A percentile compares a stretch with the other conserved stretches of the same genome.
Conservation (phyloP, 2,113 vertebrate species). For the Passer montanus region DNA sequence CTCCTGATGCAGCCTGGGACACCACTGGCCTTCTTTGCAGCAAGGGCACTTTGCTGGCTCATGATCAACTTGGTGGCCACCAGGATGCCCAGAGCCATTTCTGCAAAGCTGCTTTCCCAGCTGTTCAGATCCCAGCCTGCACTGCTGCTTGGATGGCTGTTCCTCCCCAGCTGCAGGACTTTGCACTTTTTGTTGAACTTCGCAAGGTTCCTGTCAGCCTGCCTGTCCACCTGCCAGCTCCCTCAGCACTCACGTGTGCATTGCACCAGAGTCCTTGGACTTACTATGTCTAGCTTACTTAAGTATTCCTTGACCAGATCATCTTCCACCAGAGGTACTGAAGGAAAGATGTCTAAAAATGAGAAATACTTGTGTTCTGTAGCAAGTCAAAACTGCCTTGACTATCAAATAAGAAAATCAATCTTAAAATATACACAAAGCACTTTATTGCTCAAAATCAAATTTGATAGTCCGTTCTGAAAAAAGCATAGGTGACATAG, state of each 20-base stretch:
- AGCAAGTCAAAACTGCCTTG: neutral
- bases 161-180: neutral
- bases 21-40: neutral
- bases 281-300: neutral
- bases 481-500: neutral
- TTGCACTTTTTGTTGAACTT: neutral
- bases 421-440: neutral
- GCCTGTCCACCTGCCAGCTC: neutral
- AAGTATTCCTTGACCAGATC: neutral
- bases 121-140: neutral
- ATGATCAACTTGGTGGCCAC: neutral
- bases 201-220: neutral
- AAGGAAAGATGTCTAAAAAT: neutral
- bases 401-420: neutral
- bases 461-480: neutral
- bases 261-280: neutral
- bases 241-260: neutral
- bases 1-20: neutral
- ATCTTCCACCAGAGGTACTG: neutral
- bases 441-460: neutral
- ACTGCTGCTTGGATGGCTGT: neutral
- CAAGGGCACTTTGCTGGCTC: neutral
- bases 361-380: neutral
- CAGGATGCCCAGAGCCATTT: accelerated
- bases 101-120: neutral